Evolutionary conservation across 2,797 vertebrate genomes (phyloP), one percentile per base, ranked within the genome.

Genomic region (Salarias fasciatus): DNA sequence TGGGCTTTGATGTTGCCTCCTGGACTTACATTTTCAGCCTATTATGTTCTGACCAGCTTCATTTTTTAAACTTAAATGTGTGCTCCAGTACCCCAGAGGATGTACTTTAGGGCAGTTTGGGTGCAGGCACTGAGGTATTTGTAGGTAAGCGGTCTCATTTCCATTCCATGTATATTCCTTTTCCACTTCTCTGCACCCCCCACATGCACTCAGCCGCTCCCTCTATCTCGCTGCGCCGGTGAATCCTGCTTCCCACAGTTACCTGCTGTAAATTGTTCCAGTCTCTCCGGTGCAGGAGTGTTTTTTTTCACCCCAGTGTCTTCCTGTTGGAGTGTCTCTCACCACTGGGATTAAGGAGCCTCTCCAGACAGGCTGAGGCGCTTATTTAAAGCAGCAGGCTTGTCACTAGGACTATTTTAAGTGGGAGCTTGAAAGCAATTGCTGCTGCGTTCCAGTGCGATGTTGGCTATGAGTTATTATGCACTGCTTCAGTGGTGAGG

Each of bases 321-420:
- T 87, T 88, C 75, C 83, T 71, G 78, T 75, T 85, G 85, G 85
- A 90, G 83, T 85, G 85, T 87, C 86, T 88, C 88, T 91, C 90
- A 83, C 85, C 86, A 72, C 85, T 90, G 90, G 88, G 88, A 92
- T 91, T 91, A 92, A 87, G 88, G 77, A 81, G 82, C 79, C 88
- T 91, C 88, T 92, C 89, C 86, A 91, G 88, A 90, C 88, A 91
- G 88, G 85, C 87, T 86, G 86, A 86, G 87, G 78, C 79, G 86
- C 88, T 92, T 91, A 90, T 92, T 90, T 91, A 90, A 92, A 91
- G 88, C 88, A 89, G 86, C 81, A 83, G 77, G 77, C 89, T 88
- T 92, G 90, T 92, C 90, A 93, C 84, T 68, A 54, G 83, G 81
- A 89, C 91, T 91, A 88, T 90, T 93, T 91, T 90, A 90, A 92